Percentiles rank a stretch among this genome's conserved stretches.
These are phyloP conservation scores for Pygoscelis antarcticus DNA, from an alignment of 2,113 vertebrate species.

Conservation along the genomic window DNA sequence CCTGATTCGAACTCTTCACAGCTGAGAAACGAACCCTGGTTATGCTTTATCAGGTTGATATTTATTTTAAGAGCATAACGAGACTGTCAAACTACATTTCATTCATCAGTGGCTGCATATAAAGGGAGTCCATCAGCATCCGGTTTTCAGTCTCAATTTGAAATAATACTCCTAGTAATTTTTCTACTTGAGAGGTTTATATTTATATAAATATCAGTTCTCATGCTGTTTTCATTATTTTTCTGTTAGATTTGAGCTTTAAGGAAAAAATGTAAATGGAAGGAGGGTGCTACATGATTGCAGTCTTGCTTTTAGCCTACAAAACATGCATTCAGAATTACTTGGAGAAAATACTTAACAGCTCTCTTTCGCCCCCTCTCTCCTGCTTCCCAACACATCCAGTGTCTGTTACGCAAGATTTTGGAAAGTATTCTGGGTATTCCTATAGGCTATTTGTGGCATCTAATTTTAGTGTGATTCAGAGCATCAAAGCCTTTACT, in stretches of 20 bases:
- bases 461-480: background rate
- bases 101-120: background rate
- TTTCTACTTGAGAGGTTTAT: background rate
- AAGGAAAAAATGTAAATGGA: background rate
- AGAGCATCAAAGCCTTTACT: background rate
- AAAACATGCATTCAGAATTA: background rate
- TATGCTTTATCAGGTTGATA: background rate
- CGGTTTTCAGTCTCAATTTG: background rate
- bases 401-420: background rate
- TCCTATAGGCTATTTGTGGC: background rate
- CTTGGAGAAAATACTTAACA: background rate
- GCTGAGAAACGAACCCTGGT: background rate
- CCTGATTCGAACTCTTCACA: background rate
- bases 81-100: background rate
- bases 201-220: background rate
- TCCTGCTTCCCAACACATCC: background rate
- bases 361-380: background rate
- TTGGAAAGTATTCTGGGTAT: background rate
- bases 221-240: background rate
- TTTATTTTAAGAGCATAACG: conserved; percentile 15
- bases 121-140: background rate
- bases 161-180: background rate
- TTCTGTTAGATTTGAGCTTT: background rate
- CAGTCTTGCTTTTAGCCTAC: background rate
- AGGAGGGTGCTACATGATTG: background rate